phyloP scores from a whole-genome alignment of 2,888 invertebrate genomes.

The Cremastinae sp. region DNA sequence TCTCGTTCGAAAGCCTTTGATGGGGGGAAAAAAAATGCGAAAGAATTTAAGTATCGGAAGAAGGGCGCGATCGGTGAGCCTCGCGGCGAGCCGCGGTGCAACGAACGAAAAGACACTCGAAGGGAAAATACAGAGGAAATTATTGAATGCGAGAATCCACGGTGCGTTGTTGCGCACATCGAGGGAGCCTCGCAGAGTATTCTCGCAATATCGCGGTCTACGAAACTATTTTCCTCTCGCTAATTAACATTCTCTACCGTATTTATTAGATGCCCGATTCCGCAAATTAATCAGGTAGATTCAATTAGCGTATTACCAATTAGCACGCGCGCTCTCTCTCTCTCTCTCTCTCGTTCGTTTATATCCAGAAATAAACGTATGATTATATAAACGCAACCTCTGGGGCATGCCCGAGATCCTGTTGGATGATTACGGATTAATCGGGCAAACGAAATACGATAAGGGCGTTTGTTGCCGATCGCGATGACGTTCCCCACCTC shows the following conservation, averaged over 20 bases:
- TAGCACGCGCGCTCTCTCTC: slow-evolving; percentile 72
- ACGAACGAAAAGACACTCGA: neutral
- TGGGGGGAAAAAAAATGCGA: too few species aligned
- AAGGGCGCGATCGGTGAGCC: neutral
- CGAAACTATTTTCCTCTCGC: slow-evolving; percentile 61
- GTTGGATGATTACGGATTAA: slow-evolving; percentile 71
- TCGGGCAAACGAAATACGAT: slow-evolving; percentile 67
- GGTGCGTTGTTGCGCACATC: slow-evolving; percentile 1
- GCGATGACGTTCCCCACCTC: slow-evolving; percentile 50
- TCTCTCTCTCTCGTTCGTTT: slow-evolving; percentile 64
- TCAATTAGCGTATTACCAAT: slow-evolving; percentile 79
- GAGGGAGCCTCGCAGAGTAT: slow-evolving; percentile 8
- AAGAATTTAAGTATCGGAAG: too few species aligned
- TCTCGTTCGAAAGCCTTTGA: too few species aligned
- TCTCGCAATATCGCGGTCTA: slow-evolving; percentile 34
- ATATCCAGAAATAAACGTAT: slow-evolving; percentile 10
- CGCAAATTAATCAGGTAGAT: slow-evolving; percentile 77
- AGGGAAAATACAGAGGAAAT: neutral
- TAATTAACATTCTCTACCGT: slow-evolving; percentile 69
- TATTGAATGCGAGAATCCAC: slow-evolving; percentile 3
- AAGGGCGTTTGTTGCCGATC: slow-evolving; percentile 59
- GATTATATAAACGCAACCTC: slow-evolving; percentile 9
- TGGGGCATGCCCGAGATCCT: slow-evolving; percentile 66
- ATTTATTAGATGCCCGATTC: slow-evolving; percentile 76
- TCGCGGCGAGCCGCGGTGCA: too few species aligned